phyloP scores from a whole-genome alignment of 2,888 invertebrate genomes.

The Himalopsyche tibetana region DNA sequence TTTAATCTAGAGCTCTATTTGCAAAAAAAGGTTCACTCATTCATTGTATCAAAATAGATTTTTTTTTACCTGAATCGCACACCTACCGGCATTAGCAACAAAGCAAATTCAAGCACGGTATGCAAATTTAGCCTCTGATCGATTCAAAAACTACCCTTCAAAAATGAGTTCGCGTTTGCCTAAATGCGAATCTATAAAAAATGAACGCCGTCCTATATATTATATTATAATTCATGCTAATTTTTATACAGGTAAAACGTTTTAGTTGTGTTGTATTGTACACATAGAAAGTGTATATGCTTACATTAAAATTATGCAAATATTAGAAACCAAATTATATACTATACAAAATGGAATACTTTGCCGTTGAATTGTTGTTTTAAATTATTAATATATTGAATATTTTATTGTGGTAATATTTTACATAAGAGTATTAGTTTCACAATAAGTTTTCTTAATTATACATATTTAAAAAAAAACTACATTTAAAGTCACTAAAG shows the following conservation, averaged over 20 bases:
- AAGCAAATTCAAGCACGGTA: conserved; percentile 57
- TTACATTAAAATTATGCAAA: neutral
- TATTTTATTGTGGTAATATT: no score
- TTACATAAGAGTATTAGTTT: no score
- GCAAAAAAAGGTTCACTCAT: conserved; percentile 62
- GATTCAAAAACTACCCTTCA: conserved; percentile 7
- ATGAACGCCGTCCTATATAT: neutral
- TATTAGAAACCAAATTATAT: neutral
- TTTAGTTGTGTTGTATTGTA: neutral
- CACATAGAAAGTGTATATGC: neutral
- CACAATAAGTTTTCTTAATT: no score
- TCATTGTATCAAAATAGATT: conserved; percentile 64
- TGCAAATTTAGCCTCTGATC: conserved; percentile 61
- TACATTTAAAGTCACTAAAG: no score
- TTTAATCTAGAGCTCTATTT: conserved; percentile 63
- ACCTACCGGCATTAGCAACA: conserved; percentile 58
- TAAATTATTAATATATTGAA: no score
- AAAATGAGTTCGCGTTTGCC: neutral
- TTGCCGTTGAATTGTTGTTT: no score
- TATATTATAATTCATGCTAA: conserved; percentile 4
- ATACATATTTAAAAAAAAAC: no score
- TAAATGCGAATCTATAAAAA: conserved; percentile 20
- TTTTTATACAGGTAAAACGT: conserved; percentile 16
- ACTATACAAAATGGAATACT: neutral
- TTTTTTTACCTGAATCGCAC: conserved; percentile 57